Conservation (phyloP, 2,888 invertebrate species). For the Scelioninae gen. 2 region DNA sequence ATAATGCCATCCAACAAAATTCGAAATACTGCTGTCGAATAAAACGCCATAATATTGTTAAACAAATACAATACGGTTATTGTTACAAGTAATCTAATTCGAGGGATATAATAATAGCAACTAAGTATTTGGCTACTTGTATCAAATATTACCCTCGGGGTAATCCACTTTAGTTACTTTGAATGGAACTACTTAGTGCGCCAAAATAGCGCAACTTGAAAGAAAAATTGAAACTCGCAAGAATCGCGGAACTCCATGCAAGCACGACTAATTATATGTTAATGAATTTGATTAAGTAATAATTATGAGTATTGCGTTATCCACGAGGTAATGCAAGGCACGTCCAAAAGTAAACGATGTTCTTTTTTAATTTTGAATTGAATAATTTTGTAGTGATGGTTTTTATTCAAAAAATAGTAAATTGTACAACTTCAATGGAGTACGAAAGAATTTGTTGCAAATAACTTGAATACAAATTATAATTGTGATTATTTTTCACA, state of each 20-base stretch:
- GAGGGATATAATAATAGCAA: slow-evolving; percentile 17
- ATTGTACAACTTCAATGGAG: too few relatives aligned
- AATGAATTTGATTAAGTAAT: slow-evolving; percentile 14
- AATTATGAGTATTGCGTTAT: background rate
- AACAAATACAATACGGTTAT: slow-evolving; percentile 28
- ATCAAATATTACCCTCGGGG: slow-evolving; percentile 38
- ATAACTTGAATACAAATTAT: too few relatives aligned
- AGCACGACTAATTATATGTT: slow-evolving; percentile 11
- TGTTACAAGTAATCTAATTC: slow-evolving; percentile 17
- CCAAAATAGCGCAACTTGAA: slow-evolving; percentile 22
- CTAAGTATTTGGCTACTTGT: slow-evolving; percentile 40
- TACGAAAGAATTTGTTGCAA: too few relatives aligned
- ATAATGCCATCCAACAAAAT: too few relatives aligned
- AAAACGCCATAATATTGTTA: background rate
- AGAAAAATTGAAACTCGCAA: slow-evolving; percentile 31
- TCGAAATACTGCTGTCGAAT: background rate
- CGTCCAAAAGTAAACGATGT: too few relatives aligned
- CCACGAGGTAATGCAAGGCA: too few relatives aligned
- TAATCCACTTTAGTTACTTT: slow-evolving; percentile 36
- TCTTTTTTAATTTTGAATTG: too few relatives aligned
- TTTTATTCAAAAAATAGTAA: too few relatives aligned
- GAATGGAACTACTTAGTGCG: slow-evolving; percentile 33
- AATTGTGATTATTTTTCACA: too few relatives aligned
- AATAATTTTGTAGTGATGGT: too few relatives aligned
- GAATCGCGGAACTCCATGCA: slow-evolving; percentile 12